Conservation (phyloP, 2,888 invertebrate species). For the Eudasyphora cyanicolor region DNA sequence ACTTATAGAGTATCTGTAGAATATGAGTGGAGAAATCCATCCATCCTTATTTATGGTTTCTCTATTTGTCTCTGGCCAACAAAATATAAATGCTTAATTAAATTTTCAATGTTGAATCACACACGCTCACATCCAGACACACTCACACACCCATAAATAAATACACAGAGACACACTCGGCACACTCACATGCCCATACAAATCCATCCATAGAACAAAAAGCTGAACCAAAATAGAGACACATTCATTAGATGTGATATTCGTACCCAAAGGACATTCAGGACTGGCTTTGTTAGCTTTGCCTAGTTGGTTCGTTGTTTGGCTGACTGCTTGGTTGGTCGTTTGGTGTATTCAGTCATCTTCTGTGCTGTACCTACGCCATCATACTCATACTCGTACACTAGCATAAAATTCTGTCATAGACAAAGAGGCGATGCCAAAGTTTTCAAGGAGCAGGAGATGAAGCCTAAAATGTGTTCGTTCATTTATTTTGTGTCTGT, state of each 20-base stretch:
- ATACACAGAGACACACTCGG: too few species aligned
- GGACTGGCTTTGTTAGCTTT: background rate
- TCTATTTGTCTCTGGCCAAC: conserved; percentile 18
- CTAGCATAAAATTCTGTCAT: background rate
- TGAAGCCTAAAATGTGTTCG: conserved; percentile 52
- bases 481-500: too few species aligned
- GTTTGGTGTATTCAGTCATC: background rate
- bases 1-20: background rate
- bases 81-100: conserved; percentile 62
- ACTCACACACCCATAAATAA: background rate
- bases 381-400: background rate
- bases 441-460: background rate
- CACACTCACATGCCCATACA: conserved; percentile 8
- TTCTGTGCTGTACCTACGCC: conserved; percentile 29
- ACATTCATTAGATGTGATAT: conserved; percentile 58
- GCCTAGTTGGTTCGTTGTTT: background rate
- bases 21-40: conserved; percentile 31
- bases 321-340: background rate
- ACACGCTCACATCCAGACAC: conserved; percentile 13
- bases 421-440: background rate
- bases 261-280: conserved; percentile 54
- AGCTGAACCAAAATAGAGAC: conserved; percentile 5
- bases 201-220: background rate
- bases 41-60: conserved; percentile 56
- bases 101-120: conserved; percentile 52